A percentile compares a stretch with the other conserved stretches of the same genome.
Evolutionary conservation across 2,113 vertebrate genomes (phyloP).

Genomic region (Heterocephalus glaber): DNA sequence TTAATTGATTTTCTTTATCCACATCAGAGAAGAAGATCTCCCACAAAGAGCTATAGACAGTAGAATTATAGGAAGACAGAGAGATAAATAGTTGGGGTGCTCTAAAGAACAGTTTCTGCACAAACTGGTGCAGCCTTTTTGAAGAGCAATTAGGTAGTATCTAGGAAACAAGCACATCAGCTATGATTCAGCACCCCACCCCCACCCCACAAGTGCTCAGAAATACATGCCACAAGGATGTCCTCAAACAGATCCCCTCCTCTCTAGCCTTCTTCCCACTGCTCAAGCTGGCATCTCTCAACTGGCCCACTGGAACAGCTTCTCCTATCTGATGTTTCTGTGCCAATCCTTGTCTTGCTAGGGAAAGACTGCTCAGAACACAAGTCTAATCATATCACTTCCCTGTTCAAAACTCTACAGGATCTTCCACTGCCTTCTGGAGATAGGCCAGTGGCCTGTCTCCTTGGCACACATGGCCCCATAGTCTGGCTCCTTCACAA

Average conservation of each 20-base stretch:
- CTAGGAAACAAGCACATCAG: conserved; percentile 1
- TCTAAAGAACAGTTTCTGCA: neutral
- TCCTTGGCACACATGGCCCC: neutral
- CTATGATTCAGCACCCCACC: neutral
- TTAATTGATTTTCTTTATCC: conserved; percentile 26
- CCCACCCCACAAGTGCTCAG: neutral
- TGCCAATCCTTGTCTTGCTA: neutral
- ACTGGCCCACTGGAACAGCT: neutral
- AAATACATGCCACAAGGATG: neutral
- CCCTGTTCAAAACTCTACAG: neutral
- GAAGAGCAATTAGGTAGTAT: neutral
- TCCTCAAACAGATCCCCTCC: neutral
- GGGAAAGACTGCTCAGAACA: neutral
- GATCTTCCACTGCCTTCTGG: neutral
- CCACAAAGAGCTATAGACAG: neutral
- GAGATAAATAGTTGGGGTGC: neutral
- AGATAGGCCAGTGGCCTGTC: neutral
- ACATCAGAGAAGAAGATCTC: neutral
- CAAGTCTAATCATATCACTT: neutral
- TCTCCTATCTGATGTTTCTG: neutral
- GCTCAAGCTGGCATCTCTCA: neutral
- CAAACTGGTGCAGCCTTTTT: neutral
- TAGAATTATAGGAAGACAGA: neutral
- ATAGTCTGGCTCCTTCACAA: neutral
- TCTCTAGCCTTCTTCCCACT: neutral